These are phyloP conservation scores for Caranx melampygus DNA, from an alignment of 2,113 vertebrate genomes.

Conservation along the genomic window DNA sequence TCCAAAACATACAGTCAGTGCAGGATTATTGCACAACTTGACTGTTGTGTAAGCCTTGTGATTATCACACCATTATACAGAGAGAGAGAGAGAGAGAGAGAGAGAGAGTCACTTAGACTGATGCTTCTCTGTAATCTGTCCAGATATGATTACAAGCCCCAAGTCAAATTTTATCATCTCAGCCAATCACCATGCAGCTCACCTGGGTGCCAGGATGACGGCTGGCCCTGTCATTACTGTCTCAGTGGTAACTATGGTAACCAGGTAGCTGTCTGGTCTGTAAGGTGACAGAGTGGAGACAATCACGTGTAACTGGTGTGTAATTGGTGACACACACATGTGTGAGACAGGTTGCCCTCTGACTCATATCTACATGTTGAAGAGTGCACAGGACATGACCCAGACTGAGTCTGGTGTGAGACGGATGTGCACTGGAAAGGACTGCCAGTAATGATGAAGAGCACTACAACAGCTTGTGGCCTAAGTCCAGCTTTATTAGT, in stretches of 20 bases:
- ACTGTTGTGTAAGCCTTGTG: too few relatives aligned
- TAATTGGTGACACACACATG: neutral
- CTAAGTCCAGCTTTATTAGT: too few relatives aligned
- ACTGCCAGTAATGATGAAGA: too few relatives aligned
- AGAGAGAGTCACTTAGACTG: neutral
- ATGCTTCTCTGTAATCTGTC: slow-evolving; percentile 46
- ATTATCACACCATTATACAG: neutral
- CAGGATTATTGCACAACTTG: too few relatives aligned
- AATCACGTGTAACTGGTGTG: too few relatives aligned
- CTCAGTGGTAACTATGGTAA: slow-evolving; percentile 14
- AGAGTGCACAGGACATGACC: too few relatives aligned
- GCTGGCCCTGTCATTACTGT: slow-evolving; percentile 39
- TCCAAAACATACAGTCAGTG: neutral
- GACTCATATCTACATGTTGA: too few relatives aligned
- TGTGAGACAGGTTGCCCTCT: too few relatives aligned
- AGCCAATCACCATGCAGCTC: slow-evolving; percentile 18
- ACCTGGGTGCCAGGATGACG: slow-evolving; percentile 9
- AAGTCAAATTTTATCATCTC: neutral
- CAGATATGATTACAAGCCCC: slow-evolving; percentile 27
- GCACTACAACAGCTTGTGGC: too few relatives aligned
- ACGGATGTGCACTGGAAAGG: too few relatives aligned
- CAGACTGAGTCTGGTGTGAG: too few relatives aligned
- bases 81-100: neutral
- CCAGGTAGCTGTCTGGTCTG: neutral
- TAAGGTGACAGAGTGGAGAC: neutral